These are phyloP conservation scores for Hololepta plana DNA, from an alignment of 2,888 invertebrate species.

Conservation along the genomic window DNA sequence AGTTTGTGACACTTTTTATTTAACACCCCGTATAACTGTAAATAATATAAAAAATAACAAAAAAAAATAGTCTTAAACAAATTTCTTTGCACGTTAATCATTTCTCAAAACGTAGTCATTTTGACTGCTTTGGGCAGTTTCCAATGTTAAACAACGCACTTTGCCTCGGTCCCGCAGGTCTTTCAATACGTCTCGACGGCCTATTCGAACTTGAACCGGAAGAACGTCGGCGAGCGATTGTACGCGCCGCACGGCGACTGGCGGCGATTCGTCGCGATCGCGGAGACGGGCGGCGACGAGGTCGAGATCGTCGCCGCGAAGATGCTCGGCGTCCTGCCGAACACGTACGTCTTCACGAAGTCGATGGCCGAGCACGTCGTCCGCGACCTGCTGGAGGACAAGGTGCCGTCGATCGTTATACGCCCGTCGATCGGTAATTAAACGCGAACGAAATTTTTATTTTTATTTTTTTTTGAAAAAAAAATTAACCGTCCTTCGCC, in stretches of 20 bases:
- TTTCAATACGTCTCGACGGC: conserved; percentile 74
- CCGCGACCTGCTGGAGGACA: conserved; percentile 49
- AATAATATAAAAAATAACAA: too few relatives aligned
- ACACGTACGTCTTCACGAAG: conserved; percentile 88
- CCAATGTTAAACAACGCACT: too few relatives aligned
- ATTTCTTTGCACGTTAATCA: too few relatives aligned
- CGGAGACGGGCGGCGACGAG: conserved; percentile 63
- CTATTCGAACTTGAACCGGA: conserved; percentile 75
- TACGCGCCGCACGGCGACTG: conserved; percentile 71
- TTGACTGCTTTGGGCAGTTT: too few relatives aligned
- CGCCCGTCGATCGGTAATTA: conserved; percentile 63
- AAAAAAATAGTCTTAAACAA: too few relatives aligned
- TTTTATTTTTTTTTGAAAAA: conserved; percentile 10
- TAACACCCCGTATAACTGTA: too few relatives aligned
- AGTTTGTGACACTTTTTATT: too few relatives aligned
- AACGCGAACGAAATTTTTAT: conserved; percentile 1
- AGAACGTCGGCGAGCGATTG: conserved; percentile 61
- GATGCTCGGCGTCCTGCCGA: conserved; percentile 59
- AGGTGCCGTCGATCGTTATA: conserved; percentile 62
- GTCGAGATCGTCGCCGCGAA: conserved; percentile 45
- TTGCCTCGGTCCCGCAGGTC: conserved; percentile 35
- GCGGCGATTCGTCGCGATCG: conserved; percentile 51
- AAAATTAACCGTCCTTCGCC: too few relatives aligned
- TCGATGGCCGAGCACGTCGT: conserved; percentile 76
- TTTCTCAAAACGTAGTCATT: too few relatives aligned